Base-by-base conservation (phyloP, 2,797 vertebrate genomes). In the Phalloptychus januarius region DNA sequence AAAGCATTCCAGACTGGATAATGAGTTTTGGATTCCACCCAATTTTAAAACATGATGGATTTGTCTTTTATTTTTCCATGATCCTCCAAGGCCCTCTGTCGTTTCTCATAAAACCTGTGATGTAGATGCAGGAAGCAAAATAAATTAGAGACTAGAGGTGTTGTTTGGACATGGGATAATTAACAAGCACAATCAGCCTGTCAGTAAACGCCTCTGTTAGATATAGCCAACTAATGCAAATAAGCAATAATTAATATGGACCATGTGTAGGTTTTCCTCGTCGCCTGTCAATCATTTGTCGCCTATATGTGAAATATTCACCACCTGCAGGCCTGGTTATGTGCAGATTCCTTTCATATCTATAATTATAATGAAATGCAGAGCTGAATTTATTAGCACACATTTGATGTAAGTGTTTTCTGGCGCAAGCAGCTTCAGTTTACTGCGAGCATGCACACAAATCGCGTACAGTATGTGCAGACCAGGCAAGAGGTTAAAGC, bases 211-310 rank as follows among this genome's bases (percentile, higher is more conserved):
- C 69, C 50, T 56, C 28, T 10, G 69, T 83, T 77, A 83, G 31
- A 82, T 63, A n/a, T 7, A 76, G 42, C 80, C 76, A 85, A 13
- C 79, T 74, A 79, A 88, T 84, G 82, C 72, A 88, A 87, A 91
- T 82, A 54, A 81, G 75, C 75, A 79, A 52, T 77, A 77, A 86
- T 82, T 80, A 84, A 52, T 7, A 42, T 58, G 72, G 50, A 76
- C 79, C 65, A 76, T 63, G 75, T 67, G 8, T 61, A 28, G 72
- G 61, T 40, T 79, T 78, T 71, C 63, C 81, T 74, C 52, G 33
- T 81, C 56, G 46, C 65, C 75, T 84, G 88, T 91, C 89, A 88
- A 44, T 90, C 86, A 86, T 76, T 31, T 79, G 67, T 74, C 42
- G 38, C 36, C 61, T 75, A 75, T 69, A 70, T 78, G 65, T 65